Base-by-base conservation (phyloP, 2,113 vertebrate genomes). In the Ibidorhyncha struthersii region DNA sequence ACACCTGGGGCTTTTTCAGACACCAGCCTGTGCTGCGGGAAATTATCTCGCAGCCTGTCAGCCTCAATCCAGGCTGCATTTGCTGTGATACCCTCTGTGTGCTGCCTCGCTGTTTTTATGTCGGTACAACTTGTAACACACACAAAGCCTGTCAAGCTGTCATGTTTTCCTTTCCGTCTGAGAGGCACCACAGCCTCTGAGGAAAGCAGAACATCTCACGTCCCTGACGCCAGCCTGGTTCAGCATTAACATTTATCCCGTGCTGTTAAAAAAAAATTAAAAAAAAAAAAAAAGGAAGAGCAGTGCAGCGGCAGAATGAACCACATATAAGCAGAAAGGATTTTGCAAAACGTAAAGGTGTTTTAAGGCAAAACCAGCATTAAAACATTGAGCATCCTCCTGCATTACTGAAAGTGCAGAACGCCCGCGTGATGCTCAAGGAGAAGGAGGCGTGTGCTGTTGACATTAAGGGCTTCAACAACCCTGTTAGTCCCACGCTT, bases 281-380 rank as follows among this genome's bases (percentile, higher is more conserved):
- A 36, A 12, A 15, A 10, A 8, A n/a, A 6, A 25, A 22, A 10
- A 25, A 50, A 41, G 12, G 25, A 56, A 50, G 17, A 61, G 40
- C 67, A 65, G 21, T 6, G 15, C 40, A 86, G 50, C 1, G 0
- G 18, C 0, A 0, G 49, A 16, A 83, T 17, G 20, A 81, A 43
- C 5, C 12, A 38, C 18, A 6, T 4, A 11, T 1, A 77, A 38
- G 9, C 49, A 81, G 83, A 71, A 87, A 41, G 0, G 0, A n/a
- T 43, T 70, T 26, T 0, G 1, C 9, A 73, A 74, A 67, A 38
- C 4, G 2, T 29, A 38, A 71, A 78, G 45, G 38, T 36, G 7
- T 26, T 82, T 77, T 77, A 83, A 86, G 59, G 66, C 38, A 76
- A 83, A 73, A 26, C 1, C 26, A 47, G 25, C 0, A 0, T 63